Percentiles rank a stretch among this genome's conserved stretches.
Evolutionary conservation across 2,888 invertebrate genomes (phyloP).

Genomic region (Sipha maydis): DNA sequence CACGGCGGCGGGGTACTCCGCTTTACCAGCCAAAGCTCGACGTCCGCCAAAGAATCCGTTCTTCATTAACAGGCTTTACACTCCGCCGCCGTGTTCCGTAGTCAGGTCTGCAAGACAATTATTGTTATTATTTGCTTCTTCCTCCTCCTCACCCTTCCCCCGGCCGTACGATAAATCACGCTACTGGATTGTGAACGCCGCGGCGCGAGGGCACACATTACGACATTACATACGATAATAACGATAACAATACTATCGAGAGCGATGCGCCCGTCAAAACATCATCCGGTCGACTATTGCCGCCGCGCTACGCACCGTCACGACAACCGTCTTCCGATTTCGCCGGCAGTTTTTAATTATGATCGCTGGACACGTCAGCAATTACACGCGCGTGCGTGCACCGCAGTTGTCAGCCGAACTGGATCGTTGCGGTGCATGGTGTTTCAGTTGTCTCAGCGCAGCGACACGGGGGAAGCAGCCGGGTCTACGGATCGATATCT

Average conservation of each 20-base stretch:
- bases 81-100: neutral
- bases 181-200: neutral
- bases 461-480: neutral
- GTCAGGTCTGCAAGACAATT: neutral
- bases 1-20: neutral
- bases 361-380: too few relatives aligned
- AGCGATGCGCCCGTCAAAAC: conserved; percentile 4
- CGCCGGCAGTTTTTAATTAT: too few relatives aligned
- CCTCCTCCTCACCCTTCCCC: neutral
- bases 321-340: too few relatives aligned
- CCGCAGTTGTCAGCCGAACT: conserved; percentile 5
- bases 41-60: conserved; percentile 42
- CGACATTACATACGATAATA: neutral
- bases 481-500: neutral
- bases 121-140: neutral
- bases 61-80: conserved; percentile 20
- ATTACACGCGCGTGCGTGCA: too few relatives aligned
- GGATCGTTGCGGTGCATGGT: neutral
- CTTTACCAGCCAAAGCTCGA: conserved; percentile 23
- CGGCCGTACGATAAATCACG: neutral
- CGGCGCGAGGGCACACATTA: neutral
- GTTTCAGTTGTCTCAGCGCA: neutral
- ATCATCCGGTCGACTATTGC: too few relatives aligned
- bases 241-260: neutral
- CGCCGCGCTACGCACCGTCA: too few relatives aligned